These are phyloP conservation scores for Tholera decimalis DNA, from an alignment of 2,888 invertebrate species.

Conservation along the genomic window DNA sequence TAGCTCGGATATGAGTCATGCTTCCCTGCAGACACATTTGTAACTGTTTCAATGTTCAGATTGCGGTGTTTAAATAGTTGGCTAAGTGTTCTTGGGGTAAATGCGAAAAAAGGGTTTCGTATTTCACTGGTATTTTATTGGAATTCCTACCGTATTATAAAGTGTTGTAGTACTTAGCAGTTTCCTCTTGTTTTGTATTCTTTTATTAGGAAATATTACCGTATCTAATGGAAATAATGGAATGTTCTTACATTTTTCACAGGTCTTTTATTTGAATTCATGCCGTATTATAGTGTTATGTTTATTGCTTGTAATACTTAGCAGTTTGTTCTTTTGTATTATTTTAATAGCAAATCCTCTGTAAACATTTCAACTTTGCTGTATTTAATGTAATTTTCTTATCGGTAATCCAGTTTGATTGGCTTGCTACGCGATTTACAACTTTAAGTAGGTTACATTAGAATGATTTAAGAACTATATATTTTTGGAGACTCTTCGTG, in stretches of 20 bases:
- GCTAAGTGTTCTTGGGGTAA: slow-evolving; percentile 28
- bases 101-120: slow-evolving; percentile 23
- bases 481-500: not conserved
- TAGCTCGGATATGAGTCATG: slow-evolving; percentile 83
- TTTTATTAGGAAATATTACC: not conserved
- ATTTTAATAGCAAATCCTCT: too few relatives aligned
- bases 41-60: slow-evolving; percentile 80
- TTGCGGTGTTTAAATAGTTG: slow-evolving; percentile 57
- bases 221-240: too few relatives aligned
- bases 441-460: not conserved
- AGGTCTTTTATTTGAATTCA: too few relatives aligned
- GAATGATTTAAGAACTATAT: too few relatives aligned
- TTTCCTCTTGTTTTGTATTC: not conserved
- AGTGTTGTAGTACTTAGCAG: not conserved
- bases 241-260: too few relatives aligned
- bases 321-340: too few relatives aligned
- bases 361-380: too few relatives aligned
- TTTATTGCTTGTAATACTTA: too few relatives aligned
- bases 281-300: too few relatives aligned
- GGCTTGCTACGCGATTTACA: too few relatives aligned
- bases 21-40: slow-evolving; percentile 80
- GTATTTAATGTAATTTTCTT: not conserved
- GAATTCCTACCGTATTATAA: not conserved
- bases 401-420: not conserved
- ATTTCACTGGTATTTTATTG: not conserved